phyloP scores from a whole-genome alignment of 2,797 vertebrate species.

The Ataeniobius toweri region DNA sequence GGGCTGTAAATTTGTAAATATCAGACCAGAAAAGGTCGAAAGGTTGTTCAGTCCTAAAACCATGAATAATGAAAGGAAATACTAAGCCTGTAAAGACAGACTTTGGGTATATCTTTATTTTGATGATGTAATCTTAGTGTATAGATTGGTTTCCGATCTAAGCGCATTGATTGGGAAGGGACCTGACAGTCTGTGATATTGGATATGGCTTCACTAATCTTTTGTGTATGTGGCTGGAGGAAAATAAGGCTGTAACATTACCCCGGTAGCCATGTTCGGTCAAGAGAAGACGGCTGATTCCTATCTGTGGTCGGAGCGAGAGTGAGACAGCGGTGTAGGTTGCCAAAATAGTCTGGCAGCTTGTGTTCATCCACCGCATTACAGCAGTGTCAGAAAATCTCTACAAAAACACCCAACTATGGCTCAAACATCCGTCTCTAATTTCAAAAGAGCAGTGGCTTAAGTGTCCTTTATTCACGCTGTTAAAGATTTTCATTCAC shows the following conservation, averaged over 20 bases:
- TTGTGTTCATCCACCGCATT: constrained; percentile 69
- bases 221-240: constrained; percentile 76
- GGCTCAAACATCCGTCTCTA: constrained; percentile 19
- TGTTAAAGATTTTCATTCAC: constrained; percentile 2
- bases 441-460: constrained; percentile 17
- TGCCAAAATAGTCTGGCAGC: constrained; percentile 79
- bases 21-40: constrained; percentile 11
- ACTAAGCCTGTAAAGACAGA: constrained; percentile 18
- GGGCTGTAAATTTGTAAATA: constrained; percentile 19
- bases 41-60: constrained; percentile 9
- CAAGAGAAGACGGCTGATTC: constrained; percentile 75
- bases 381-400: constrained; percentile 65
- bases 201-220: constrained; percentile 79
- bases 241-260: constrained; percentile 76
- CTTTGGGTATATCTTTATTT: constrained; percentile 56
- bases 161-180: constrained; percentile 72
- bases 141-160: constrained; percentile 71
- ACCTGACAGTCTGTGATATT: constrained; percentile 78
- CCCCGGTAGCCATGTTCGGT: constrained; percentile 69
- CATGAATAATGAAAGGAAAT: background rate
- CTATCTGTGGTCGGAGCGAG: constrained; percentile 74
- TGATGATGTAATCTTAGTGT: constrained; percentile 68
- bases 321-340: constrained; percentile 66
- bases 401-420: constrained; percentile 46
- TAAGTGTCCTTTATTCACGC: constrained; percentile 8